A percentile compares a stretch with the other conserved stretches of the same genome.
Conservation (phyloP, 2,113 vertebrate species). For the Nycticryphes semicollaris region DNA sequence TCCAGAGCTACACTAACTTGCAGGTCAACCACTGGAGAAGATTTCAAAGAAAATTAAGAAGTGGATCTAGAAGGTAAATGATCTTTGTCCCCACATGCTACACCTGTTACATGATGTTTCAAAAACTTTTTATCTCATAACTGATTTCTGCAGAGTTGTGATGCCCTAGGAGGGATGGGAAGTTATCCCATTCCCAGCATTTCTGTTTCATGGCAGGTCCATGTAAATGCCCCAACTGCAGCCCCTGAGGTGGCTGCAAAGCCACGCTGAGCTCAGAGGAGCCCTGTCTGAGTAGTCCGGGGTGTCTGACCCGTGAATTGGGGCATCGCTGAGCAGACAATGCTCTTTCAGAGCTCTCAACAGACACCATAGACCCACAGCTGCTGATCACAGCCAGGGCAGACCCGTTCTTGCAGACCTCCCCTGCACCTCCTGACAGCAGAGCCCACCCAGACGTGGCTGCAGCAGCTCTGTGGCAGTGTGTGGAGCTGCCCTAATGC, state of each 20-base stretch:
- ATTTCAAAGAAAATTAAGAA: not conserved
- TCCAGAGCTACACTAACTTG: not conserved
- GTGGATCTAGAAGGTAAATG: not conserved
- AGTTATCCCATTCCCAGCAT: not conserved
- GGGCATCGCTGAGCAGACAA: not conserved
- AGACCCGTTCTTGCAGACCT: not conserved
- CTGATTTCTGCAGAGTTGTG: not conserved
- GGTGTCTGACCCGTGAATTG: not conserved
- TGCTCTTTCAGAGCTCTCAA: not conserved
- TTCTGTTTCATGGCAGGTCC: not conserved
- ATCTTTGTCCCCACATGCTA: not conserved
- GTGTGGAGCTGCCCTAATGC: not conserved
- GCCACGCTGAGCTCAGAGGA: not conserved
- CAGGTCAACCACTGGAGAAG: not conserved
- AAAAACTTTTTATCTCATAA: not conserved
- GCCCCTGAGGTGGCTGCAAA: not conserved
- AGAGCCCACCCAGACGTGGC: not conserved
- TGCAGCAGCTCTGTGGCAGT: not conserved
- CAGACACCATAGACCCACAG: not conserved
- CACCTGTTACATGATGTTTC: not conserved
- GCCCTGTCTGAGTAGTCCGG: not conserved
- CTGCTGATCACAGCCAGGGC: accelerated
- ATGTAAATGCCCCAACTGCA: not conserved
- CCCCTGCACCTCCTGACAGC: too few species aligned
- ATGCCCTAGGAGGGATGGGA: not conserved